A percentile compares a stretch with the other conserved stretches of the same genome.
phyloP scores from a whole-genome alignment of 1,140 invertebrate genomes.

The Drosophila chauvacae region DNA sequence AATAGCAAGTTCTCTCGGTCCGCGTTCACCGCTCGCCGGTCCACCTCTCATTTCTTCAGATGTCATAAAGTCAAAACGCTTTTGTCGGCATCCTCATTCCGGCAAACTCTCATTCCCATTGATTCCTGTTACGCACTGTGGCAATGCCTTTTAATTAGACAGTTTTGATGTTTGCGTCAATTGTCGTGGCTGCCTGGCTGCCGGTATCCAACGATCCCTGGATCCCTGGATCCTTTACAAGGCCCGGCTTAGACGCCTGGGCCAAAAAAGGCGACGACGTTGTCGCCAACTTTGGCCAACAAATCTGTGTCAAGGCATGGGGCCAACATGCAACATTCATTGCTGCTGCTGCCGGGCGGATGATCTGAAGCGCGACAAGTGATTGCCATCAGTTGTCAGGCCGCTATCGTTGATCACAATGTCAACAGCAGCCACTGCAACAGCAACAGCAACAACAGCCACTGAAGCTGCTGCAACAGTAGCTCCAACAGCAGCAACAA shows the following conservation, averaged over 20 bases:
- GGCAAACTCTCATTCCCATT: constrained; percentile 51
- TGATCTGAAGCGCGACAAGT: constrained; percentile 83
- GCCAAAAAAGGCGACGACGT: constrained; percentile 79
- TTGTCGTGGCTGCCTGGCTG: constrained; percentile 57
- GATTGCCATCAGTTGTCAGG: constrained; percentile 83
- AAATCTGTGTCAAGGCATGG: constrained; percentile 83
- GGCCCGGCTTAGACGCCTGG: constrained; percentile 69
- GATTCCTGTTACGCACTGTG: constrained; percentile 77
- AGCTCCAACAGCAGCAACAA: constrained; percentile 34
- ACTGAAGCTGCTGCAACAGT: constrained; percentile 43
- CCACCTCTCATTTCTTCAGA: constrained; percentile 35
- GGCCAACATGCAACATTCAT: constrained; percentile 50
- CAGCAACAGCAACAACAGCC: constrained; percentile 28
- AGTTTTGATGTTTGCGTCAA: constrained; percentile 81
- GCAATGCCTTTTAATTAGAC: constrained; percentile 80
- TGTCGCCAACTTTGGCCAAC: constrained; percentile 82
- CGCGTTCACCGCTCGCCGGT: not conserved
- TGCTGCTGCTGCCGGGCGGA: constrained; percentile 53
- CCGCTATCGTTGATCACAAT: constrained; percentile 83
- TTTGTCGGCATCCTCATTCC: constrained; percentile 68
- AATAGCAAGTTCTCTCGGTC: constrained; percentile 58
- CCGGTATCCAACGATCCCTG: constrained; percentile 15
- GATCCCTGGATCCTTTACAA: constrained; percentile 25
- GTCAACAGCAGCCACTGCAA: constrained; percentile 67
- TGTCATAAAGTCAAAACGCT: constrained; percentile 80